Base-by-base conservation (phyloP, 2,888 invertebrate species). In the Epinotia demarniana region DNA sequence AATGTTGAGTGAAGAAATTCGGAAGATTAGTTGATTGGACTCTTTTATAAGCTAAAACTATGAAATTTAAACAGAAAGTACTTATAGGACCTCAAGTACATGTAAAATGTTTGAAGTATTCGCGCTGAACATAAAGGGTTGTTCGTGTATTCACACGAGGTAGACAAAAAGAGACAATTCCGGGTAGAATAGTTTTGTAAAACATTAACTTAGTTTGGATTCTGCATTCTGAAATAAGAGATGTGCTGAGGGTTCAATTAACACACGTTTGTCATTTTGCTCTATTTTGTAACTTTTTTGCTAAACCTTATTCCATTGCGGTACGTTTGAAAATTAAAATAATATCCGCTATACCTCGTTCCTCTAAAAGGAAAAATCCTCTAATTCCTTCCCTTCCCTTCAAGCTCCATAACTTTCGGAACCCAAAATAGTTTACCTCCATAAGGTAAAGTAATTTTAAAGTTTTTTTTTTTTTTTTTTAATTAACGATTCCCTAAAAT, bases 51-150 rank as follows among this genome's bases (percentile, higher is more conserved):
- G 33, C 33, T 6, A 61, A 61, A 33, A 33, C 33, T 27, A 33
- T 61, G 19, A 33, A 61, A n/a, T 61, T 61, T 60, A 27, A 60
- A 60, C 60, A 55, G 55, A 19, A 33, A 4, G 0, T 33, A 55
- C 55, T 55, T n/a, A 19, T n/a, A 19, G 19, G 11, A 55, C 58
- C 60, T 16, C 27, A n/a, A 60, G 33, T 60, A 27, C 27, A 27
- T 33, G 60, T n/a, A 33, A 61, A 61, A 60, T 27, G 60, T 60
- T 16, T 60, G 60, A 60, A 60, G 27, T 60, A 60, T 16, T 60
- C 23, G 16, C 27, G 60, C 13, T 60, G 8, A 60, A 27, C 8
- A 61, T n/a, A 61, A 61, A 61, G 60, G 27, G 60, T 13, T 27
- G 33, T 16, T 61, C 9, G 13, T 58, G 2, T 61, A 61, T 16